Conservation (phyloP, 2,797 vertebrate genomes). For the Setipinna tenuifilis region DNA sequence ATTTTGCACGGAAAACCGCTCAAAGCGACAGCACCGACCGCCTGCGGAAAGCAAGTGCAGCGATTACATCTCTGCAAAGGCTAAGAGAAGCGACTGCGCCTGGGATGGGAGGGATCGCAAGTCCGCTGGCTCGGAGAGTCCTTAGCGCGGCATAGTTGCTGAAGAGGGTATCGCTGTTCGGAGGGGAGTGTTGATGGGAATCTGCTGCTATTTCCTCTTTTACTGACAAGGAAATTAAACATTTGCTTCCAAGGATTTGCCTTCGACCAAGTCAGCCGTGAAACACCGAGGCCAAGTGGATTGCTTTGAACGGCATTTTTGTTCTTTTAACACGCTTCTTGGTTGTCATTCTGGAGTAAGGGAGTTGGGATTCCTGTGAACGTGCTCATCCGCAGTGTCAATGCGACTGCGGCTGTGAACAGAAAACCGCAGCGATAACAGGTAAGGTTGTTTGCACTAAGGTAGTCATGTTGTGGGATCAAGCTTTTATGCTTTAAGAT, state of each 20-base stretch:
- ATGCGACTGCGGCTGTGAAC: conserved; percentile 87
- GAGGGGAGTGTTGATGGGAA: conserved; percentile 64
- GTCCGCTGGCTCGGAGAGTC: conserved; percentile 64
- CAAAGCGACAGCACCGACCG: conserved; percentile 72
- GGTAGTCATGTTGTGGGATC: conserved; percentile 40
- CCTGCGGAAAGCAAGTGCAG: conserved; percentile 74
- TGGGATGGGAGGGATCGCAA: conserved; percentile 69
- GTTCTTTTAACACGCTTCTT: conserved; percentile 27
- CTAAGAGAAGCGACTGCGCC: conserved; percentile 29
- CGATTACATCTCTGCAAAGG: conserved; percentile 60
- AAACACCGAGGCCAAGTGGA: conserved; percentile 55
- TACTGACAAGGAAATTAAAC: conserved; percentile 54
- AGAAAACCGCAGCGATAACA: conserved; percentile 80
- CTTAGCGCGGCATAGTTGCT: conserved; percentile 64
- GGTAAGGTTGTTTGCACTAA: conserved; percentile 78
- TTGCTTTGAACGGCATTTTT: conserved; percentile 61
- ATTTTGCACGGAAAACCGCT: conserved; percentile 74
- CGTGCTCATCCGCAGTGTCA: conserved; percentile 92
- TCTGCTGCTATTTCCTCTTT: conserved; percentile 61
- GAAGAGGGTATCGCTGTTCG: conserved; percentile 62
- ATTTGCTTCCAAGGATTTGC: conserved; percentile 62
- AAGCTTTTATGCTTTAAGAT: conserved; percentile 35
- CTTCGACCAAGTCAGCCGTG: conserved; percentile 55
- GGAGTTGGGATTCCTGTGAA: conserved; percentile 73
- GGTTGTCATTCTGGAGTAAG: conserved; percentile 58